phyloP scores from a whole-genome alignment of 2,797 vertebrate genomes.

The Furcifer pardalis region DNA sequence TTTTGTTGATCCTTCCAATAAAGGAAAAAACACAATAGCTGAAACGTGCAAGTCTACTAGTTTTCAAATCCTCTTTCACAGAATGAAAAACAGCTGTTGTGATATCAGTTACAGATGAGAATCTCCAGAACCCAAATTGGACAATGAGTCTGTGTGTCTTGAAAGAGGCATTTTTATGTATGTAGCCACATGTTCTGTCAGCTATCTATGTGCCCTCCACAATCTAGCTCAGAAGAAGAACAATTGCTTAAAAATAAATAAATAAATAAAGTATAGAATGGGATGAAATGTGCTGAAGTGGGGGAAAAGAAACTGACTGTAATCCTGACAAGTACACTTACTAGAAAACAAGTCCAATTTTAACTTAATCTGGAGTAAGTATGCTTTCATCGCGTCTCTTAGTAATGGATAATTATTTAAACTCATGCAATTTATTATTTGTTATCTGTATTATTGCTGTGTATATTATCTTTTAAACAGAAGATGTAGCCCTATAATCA shows the following conservation, averaged over 20 bases:
- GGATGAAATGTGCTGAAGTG: background rate
- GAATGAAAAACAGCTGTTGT: slow-evolving; percentile 56
- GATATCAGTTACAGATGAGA: slow-evolving; percentile 5
- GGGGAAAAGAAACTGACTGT: no score
- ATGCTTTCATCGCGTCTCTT: no score
- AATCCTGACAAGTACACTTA: no score
- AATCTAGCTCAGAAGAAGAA: slow-evolving; percentile 25
- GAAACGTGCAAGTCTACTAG: background rate
- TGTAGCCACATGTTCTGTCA: background rate
- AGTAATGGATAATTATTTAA: no score
- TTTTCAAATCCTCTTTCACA: slow-evolving; percentile 17
- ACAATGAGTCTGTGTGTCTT: slow-evolving; percentile 2
- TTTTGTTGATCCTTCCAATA: slow-evolving; percentile 27
- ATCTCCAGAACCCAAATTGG: slow-evolving; percentile 45
- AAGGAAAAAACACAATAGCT: slow-evolving; percentile 18
- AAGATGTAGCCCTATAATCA: no score
- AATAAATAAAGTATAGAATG: background rate
- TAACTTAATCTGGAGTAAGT: no score
- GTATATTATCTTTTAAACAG: no score
- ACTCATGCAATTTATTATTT: no score
- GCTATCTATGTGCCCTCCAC: slow-evolving; percentile 47
- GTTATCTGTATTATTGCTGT: no score
- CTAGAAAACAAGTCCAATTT: no score
- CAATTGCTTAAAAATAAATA: slow-evolving; percentile 33
- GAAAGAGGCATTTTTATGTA: slow-evolving; percentile 35